These are phyloP conservation scores for Solenodon paradoxus DNA, from an alignment of 2,113 vertebrate species.

Conservation along the genomic window DNA sequence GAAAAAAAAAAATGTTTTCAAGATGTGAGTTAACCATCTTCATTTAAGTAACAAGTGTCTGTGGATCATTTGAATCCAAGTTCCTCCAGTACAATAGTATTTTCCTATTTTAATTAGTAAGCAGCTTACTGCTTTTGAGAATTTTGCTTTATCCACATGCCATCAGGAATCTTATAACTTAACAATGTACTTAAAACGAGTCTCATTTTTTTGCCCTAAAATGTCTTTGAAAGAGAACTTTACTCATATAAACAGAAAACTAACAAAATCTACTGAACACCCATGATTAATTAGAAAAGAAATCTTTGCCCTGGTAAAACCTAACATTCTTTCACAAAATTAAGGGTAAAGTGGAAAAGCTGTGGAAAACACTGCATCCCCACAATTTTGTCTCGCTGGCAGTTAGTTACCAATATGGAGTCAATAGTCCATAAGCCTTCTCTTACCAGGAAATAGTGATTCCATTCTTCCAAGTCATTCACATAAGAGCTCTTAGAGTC, in stretches of 20 bases:
- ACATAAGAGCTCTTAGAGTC: neutral
- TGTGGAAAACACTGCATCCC: neutral
- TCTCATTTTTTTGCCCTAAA: neutral
- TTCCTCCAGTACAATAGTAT: neutral
- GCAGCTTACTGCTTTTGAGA: neutral
- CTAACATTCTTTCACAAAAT: neutral
- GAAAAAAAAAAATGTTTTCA: neutral
- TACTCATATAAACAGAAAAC: neutral
- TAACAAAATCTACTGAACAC: neutral
- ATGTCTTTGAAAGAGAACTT: neutral
- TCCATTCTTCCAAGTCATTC: neutral
- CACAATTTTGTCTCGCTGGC: neutral
- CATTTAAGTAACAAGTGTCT: neutral
- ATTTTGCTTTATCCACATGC: neutral
- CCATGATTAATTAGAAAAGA: neutral
- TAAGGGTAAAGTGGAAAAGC: neutral
- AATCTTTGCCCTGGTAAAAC: neutral
- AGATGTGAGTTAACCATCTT: neutral
- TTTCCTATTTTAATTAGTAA: neutral
- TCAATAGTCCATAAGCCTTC: neutral
- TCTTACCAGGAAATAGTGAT: neutral
- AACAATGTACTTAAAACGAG: neutral
- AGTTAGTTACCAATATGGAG: rapidly evolving
- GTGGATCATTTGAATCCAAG: neutral
- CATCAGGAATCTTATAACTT: neutral